A percentile compares a stretch with the other conserved stretches of the same genome.
phyloP scores from a whole-genome alignment of 1,140 invertebrate species.

The Antheraea pernyi region DNA sequence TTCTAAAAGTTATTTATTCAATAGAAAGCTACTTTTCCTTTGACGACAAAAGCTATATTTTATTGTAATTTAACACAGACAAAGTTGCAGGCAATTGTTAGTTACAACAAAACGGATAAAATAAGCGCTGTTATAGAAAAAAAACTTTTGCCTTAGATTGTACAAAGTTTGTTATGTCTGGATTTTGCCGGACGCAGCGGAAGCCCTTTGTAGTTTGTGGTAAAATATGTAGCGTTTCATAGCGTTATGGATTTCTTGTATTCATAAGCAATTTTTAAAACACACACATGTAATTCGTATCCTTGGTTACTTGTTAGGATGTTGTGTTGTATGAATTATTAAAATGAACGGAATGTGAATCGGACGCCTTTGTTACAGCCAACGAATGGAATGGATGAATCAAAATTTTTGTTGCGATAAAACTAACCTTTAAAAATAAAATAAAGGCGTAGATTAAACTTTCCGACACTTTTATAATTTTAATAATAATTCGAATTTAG shows the following conservation, averaged over 20 bases:
- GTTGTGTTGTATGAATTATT: not conserved
- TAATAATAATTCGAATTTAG: too few relatives aligned
- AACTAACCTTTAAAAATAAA: too few relatives aligned
- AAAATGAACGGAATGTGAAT: too few relatives aligned
- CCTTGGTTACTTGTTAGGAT: not conserved
- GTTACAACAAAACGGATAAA: not conserved
- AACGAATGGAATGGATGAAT: too few relatives aligned
- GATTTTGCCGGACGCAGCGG: slow-evolving; percentile 28
- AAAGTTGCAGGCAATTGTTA: not conserved
- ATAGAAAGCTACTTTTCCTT: too few relatives aligned
- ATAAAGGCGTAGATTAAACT: too few relatives aligned
- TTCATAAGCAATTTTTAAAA: slow-evolving; percentile 3
- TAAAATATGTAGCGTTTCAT: slow-evolving; percentile 12
- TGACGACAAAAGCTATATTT: too few relatives aligned
- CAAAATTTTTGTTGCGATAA: too few relatives aligned
- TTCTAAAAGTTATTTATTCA: too few relatives aligned
- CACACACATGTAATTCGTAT: not conserved
- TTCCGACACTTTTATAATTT: too few relatives aligned
- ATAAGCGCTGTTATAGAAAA: not conserved
- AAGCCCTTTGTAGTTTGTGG: slow-evolving; percentile 22
- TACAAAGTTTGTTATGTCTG: slow-evolving; percentile 34
- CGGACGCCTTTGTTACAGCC: too few relatives aligned
- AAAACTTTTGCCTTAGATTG: not conserved
- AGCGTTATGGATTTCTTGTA: not conserved
- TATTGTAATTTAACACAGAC: not conserved